Evolutionary conservation across 2,888 invertebrate genomes (phyloP).

Genomic region (Nephrotoma flavescens): DNA sequence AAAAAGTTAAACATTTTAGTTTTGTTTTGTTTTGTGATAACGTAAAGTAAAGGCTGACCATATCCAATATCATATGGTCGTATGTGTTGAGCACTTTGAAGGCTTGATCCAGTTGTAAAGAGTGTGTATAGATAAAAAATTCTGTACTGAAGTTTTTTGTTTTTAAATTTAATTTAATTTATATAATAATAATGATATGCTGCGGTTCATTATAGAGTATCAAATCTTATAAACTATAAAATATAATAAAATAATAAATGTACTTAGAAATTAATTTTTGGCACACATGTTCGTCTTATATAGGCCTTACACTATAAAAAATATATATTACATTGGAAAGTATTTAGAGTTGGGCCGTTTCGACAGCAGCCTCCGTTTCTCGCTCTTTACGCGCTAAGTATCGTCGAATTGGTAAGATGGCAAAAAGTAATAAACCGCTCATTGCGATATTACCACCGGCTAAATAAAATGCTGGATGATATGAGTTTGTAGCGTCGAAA

Average conservation of each 20-base stretch:
- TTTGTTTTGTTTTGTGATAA: neutral
- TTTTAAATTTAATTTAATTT: neutral
- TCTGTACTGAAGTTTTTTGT: neutral
- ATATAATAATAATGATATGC: neutral
- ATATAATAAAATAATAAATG: neutral
- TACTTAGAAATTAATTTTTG: neutral
- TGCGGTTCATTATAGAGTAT: neutral
- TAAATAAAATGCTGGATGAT: constrained; percentile 75
- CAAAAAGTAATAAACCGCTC: constrained; percentile 78
- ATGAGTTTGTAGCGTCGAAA: constrained; percentile 60
- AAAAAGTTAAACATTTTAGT: neutral
- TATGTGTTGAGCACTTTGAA: neutral
- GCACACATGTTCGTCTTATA: neutral
- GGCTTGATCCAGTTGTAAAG: neutral
- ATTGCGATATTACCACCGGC: constrained; percentile 74
- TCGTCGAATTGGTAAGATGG: constrained; percentile 58
- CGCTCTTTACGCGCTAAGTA: constrained; percentile 20
- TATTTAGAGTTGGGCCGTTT: neutral
- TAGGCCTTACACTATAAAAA: neutral
- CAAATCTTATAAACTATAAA: neutral
- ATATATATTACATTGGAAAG: neutral
- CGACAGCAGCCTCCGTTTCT: neutral
- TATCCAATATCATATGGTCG: neutral
- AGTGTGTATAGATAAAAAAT: neutral
- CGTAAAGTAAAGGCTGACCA: neutral